Evolutionary conservation across 2,888 invertebrate species (phyloP), one percentile per base, ranked within the genome.

Genomic region (Torymus auratus): DNA sequence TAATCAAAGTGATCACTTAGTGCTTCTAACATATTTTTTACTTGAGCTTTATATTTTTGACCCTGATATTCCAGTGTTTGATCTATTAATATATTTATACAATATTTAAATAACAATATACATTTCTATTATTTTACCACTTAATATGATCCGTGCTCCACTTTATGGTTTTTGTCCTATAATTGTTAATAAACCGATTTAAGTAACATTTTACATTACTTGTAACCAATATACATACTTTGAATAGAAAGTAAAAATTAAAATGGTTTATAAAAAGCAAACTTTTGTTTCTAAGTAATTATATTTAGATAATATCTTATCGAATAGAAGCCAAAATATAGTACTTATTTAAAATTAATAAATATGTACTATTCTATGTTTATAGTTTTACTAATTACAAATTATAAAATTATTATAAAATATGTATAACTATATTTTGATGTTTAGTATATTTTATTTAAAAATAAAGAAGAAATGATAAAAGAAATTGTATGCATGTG

Each of bases 141-240:
- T 95, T 94, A 90, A 87, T 88, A 88, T 95, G 94, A 93, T 95
- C 95, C 93, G 94, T 94, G 93, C 95, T 95, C 93, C 95, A 94
- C 92, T 95, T 95, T 94, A 96, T 95, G 92, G 95, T 94, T 93
- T 96, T 96, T 93, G 96, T 96, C 95, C 96, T 96, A 96, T 92
- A 96, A 95, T 85, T 83, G 83, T 88, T 87, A 88, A 85, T 80
- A 84, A 82, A 81, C 68, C 64, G 78, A 41, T n/a, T 67, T 75
- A 75, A 78, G 69, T 75, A 73, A 69, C 58, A 61, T 61, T 69
- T 68, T 76, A 17, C 72, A 14, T 28, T 23, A 56, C n/a, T 67
- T 13, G 13, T 50, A 60, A n/a, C 52, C 41, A 61, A 78, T 41
- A 78, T 41, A 41, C 41, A 41, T 41, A 41, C 41, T 41, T 41